Conservation (phyloP, 1,140 invertebrate genomes). For the Sycobia sp. region DNA sequence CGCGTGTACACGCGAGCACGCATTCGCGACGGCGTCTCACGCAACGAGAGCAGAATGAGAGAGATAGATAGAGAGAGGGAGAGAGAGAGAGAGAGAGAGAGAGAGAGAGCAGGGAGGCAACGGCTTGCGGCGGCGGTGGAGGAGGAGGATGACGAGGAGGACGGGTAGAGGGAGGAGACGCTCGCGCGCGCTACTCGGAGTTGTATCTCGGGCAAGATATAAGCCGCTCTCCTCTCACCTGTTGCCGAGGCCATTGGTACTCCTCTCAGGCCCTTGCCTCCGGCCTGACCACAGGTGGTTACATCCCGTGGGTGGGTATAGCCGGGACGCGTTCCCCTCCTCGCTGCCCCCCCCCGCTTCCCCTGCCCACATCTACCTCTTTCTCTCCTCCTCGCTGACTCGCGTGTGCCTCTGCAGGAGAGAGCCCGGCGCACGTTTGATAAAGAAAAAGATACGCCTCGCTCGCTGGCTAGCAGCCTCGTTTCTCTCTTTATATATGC, state of each 20-base stretch:
- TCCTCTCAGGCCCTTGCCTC: constrained; percentile 22
- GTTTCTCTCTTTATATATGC: no score
- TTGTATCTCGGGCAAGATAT: constrained; percentile 28
- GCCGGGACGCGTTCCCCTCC: constrained; percentile 16
- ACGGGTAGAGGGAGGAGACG: no score
- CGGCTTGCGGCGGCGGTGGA: no score
- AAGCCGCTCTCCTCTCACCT: constrained; percentile 45
- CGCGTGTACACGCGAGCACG: constrained; percentile 41
- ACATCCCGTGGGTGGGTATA: constrained; percentile 52
- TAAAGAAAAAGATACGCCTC: constrained; percentile 56
- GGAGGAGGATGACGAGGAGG: no score
- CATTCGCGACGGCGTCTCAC: constrained; percentile 44
- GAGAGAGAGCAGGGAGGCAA: no score
- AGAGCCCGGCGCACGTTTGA: no score
- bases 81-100: constrained; percentile 5
- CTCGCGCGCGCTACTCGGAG: constrained; percentile 14
- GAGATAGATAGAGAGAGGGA: constrained; percentile 34
- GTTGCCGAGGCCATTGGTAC: constrained; percentile 42
- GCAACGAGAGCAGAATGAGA: constrained; percentile 39
- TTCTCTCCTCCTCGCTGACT: neutral
- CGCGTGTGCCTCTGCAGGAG: neutral
- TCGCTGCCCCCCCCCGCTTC: neutral
- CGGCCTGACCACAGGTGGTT: constrained; percentile 50
- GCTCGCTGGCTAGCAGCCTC: no score
- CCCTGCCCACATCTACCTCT: constrained; percentile 29